phyloP scores from a whole-genome alignment of 2,113 vertebrate genomes.

The Lasiurus borealis region DNA sequence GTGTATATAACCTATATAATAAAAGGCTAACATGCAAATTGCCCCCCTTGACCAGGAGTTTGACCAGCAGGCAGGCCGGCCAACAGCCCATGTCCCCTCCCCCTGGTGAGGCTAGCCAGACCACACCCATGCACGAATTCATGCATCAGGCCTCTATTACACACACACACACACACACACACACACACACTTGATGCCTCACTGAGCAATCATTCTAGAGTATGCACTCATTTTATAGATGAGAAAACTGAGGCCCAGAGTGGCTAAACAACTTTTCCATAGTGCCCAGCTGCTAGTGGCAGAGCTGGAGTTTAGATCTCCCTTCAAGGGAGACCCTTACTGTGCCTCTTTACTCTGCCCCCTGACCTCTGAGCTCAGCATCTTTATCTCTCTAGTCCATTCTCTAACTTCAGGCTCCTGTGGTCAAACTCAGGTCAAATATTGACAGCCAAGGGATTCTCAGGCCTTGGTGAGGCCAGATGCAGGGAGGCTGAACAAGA shows the following conservation, averaged over 20 bases:
- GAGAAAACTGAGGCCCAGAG: not conserved
- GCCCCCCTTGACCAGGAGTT: too few species aligned
- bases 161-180: too few species aligned
- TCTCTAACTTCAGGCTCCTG: not conserved
- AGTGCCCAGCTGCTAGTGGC: not conserved
- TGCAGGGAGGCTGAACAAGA: not conserved
- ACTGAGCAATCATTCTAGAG: not conserved
- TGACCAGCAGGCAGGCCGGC: too few species aligned
- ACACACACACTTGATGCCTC: too few species aligned
- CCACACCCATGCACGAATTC: too few species aligned
- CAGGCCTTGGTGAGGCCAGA: not conserved
- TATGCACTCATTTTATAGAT: too few species aligned
- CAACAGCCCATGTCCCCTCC: too few species aligned
- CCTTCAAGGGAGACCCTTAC: not conserved
- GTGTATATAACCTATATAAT: too few species aligned
- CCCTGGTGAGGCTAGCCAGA: too few species aligned
- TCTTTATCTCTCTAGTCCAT: not conserved
- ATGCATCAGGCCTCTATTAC: too few species aligned
- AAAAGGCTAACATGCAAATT: too few species aligned
- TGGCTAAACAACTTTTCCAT: rapidly evolving
- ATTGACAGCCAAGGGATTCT: not conserved
- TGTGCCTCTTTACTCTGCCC: not conserved
- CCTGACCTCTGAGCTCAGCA: not conserved
- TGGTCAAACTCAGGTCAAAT: rapidly evolving
- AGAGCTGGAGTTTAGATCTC: not conserved